These are phyloP conservation scores for Helobdella robusta DNA, from an alignment of 2,888 invertebrate genomes.

Conservation along the genomic window DNA sequence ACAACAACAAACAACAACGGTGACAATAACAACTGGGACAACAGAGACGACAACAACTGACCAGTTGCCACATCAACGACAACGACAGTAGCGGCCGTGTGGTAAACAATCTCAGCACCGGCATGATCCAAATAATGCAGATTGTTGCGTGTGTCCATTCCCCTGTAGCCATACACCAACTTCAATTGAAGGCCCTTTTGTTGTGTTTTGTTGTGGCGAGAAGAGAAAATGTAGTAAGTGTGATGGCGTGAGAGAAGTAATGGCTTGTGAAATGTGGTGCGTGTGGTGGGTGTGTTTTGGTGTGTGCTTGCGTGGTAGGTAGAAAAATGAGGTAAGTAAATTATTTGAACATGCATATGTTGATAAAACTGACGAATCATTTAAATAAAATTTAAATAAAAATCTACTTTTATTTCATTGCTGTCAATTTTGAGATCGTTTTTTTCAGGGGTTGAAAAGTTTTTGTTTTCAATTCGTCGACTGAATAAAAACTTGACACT, in stretches of 20 bases:
- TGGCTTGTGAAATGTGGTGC: too few relatives aligned
- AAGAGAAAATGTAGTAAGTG: too few relatives aligned
- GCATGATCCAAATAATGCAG: slow-evolving; percentile 46
- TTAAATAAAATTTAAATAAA: not conserved
- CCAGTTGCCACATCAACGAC: slow-evolving; percentile 40
- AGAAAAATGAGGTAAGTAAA: too few relatives aligned
- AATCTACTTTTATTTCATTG: not conserved
- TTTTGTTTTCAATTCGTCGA: too few relatives aligned
- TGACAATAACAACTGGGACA: not conserved
- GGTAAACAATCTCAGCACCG: slow-evolving; percentile 48
- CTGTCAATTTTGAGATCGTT: not conserved
- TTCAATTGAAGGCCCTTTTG: slow-evolving; percentile 48
- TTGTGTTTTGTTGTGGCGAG: too few relatives aligned
- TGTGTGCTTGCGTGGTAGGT: too few relatives aligned
- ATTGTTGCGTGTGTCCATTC: slow-evolving; percentile 48
- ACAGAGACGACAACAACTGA: not conserved
- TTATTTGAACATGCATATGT: too few relatives aligned
- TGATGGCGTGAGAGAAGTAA: too few relatives aligned
- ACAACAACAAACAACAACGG: not conserved
- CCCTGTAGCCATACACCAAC: slow-evolving; percentile 48
- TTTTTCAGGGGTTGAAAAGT: too few relatives aligned
- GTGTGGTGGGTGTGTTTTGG: too few relatives aligned
- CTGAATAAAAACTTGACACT: too few relatives aligned
- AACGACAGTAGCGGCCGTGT: slow-evolving; percentile 49
- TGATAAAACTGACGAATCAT: too few relatives aligned